Evolutionary conservation across 2,888 invertebrate species (phyloP), one percentile per base, ranked within the genome.

Genomic region (Drosophila atripex): DNA sequence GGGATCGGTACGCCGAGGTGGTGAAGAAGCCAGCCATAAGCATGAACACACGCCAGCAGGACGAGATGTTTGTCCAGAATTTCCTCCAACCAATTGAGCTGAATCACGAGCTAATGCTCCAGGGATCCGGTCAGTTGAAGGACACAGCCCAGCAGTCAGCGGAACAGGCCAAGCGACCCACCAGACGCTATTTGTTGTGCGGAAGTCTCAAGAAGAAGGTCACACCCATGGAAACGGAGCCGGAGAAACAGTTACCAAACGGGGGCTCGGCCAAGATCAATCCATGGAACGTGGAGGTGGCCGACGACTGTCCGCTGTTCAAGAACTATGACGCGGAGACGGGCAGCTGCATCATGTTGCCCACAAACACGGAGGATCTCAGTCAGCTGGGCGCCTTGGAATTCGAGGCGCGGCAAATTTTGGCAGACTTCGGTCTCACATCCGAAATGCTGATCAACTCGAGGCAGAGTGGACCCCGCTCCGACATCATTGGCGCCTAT

Each of bases 401-500:
- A 86, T 85, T 89, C 9, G 93, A 93, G 83, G 93, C 93, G 0
- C 89, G 93, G 6, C 91, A 92, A 68, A 91, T 93, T 56, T 89
- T 95, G 46, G 89, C 92, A 54, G 92, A 93, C 23, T 90, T 94
- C 39, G 95, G 95, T 1, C 94, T 95, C 38, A 93, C 92, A 12
- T 91, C 93, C 0, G 93, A 93, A 60, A 93, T 94, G 92, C 89
- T 95, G 46, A 91, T 92, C 54, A 92, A 92, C 38, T 92, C 93
- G 18, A 91, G 92, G 18, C 91, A 92, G 41, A 93, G 93, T 71
- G 94, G 95, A 30, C 94, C 94, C 1, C 92, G 94, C 52, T 94
- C 94, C 77, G 93, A 94, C 72, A 92, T 95, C 38, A 94, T 94
- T 49, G 95, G 95, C 9, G 94, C 94, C 49, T 96, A 95, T 90